Evolutionary conservation across 2,797 vertebrate species (phyloP).

Genomic region (Nyctibius grandis): DNA sequence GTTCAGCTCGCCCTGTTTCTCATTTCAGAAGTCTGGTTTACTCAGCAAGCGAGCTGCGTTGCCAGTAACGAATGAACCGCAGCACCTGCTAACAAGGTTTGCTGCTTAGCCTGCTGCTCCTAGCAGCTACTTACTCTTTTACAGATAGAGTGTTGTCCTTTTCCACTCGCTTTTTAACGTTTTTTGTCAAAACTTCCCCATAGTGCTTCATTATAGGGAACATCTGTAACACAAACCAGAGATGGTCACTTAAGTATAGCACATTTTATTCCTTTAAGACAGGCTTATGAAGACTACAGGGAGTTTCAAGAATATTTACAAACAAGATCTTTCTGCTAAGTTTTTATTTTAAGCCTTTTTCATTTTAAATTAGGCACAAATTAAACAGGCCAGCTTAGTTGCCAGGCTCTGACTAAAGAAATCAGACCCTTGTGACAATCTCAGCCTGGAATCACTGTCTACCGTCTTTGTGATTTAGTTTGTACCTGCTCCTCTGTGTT

Average conservation of each 20-base stretch:
- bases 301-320: slow-evolving; percentile 1
- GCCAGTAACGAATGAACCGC: background rate
- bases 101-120: background rate
- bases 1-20: background rate
- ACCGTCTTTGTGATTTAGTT: background rate
- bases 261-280: background rate
- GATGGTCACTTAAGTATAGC: background rate
- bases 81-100: background rate
- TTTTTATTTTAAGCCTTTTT: background rate
- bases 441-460: background rate
- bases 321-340: background rate
- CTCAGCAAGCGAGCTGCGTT: background rate
- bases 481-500: background rate
- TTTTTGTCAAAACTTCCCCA: slow-evolving; percentile 75
- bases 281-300: background rate
- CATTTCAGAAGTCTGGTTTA: background rate
- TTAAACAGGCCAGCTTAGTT: background rate
- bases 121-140: slow-evolving; percentile 78
- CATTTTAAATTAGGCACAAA: background rate
- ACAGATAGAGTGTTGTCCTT: slow-evolving; percentile 60
- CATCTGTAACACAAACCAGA: slow-evolving; percentile 72
- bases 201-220: slow-evolving; percentile 79
- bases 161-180: slow-evolving; percentile 68
- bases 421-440: background rate
- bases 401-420: background rate